Conservation (phyloP, 2,888 invertebrate genomes). For the Drosophila longiperda region DNA sequence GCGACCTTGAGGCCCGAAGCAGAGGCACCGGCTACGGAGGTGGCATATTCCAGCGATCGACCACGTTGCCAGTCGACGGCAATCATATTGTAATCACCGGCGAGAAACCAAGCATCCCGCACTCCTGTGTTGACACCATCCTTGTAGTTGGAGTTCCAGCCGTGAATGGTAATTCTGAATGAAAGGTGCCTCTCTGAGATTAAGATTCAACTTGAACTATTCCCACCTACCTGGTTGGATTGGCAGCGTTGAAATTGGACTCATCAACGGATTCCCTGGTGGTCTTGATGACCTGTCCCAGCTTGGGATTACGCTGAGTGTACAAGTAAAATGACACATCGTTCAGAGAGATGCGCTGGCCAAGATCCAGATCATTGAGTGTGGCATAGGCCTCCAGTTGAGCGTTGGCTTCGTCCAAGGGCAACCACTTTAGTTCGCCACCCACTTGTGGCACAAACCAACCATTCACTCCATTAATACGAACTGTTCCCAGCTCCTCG, state of each 20-base stretch:
- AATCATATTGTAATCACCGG: constrained; percentile 87
- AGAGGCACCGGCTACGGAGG: constrained; percentile 85
- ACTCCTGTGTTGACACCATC: constrained; percentile 81
- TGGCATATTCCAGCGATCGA: constrained; percentile 86
- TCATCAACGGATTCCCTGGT: constrained; percentile 46
- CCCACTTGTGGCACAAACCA: constrained; percentile 67
- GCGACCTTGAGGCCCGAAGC: constrained; percentile 77
- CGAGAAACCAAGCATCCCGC: constrained; percentile 86
- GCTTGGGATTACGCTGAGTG: constrained; percentile 66
- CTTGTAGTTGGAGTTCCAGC: constrained; percentile 87
- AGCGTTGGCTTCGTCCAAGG: constrained; percentile 40
- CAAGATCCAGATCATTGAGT: constrained; percentile 33
- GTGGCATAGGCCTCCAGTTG: constrained; percentile 38
- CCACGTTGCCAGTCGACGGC: constrained; percentile 88
- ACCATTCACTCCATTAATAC: constrained; percentile 64
- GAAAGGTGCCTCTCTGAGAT: background rate
- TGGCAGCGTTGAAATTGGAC: constrained; percentile 57
- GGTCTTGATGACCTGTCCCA: constrained; percentile 51
- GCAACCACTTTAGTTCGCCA: constrained; percentile 57
- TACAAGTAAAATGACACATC: constrained; percentile 71
- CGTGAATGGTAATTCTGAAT: constrained; percentile 85
- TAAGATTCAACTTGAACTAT: too few species aligned
- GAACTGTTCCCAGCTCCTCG: constrained; percentile 30
- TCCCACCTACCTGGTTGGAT: constrained; percentile 55
- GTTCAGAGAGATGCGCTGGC: constrained; percentile 48